Evolutionary conservation across 2,888 invertebrate species (phyloP), one percentile per base, ranked within the genome.

Genomic region (Alcis repandata): DNA sequence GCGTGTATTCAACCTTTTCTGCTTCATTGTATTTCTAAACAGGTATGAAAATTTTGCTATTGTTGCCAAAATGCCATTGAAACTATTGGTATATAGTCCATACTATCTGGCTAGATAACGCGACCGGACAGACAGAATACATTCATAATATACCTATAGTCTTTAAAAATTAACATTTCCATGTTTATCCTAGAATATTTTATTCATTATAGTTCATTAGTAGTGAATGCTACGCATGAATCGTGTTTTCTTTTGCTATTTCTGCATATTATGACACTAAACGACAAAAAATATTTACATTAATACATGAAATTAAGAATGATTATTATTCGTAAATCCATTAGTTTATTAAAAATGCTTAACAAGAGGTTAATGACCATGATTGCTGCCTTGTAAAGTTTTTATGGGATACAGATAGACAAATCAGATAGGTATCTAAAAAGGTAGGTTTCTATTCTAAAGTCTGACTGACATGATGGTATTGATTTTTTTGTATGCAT

Each of bases 1-100:
- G 15, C 49, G 40, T 19, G 36, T 57, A 62, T 20, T 43, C 11
- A 17, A 20, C 41, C 11, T 19, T 62, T 41, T 17, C 56, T 17
- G 49, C 43, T 36, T 43, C 27, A 43, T 43, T 56, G 41, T 43
- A 15, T 57, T 49, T 33, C 10, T 32, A 27, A 62, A 56, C 49
- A 62, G n/a, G 15, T 43, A 62, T 56, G 41, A 48, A 41, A 27
- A 41, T 54, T 48, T 46, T 38, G 13, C 40, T 13, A 27, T 49
- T 60, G 53, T 53, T 53, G 19, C 27, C 36, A 20, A 19, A 49
- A 49, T 49, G n/a, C 41, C n/a, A n/a, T 36, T 46, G n/a, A 33
- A 32, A 43, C 33, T 45, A 40, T 15, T 4, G 27, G 27, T 40
- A 49, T 7, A 13, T 19, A 36, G 38, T 51, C 20, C n/a, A 19